Evolutionary conservation across 2,888 invertebrate species (phyloP), one percentile per base, ranked within the genome.

Genomic region (Eupithecia subfuscata): DNA sequence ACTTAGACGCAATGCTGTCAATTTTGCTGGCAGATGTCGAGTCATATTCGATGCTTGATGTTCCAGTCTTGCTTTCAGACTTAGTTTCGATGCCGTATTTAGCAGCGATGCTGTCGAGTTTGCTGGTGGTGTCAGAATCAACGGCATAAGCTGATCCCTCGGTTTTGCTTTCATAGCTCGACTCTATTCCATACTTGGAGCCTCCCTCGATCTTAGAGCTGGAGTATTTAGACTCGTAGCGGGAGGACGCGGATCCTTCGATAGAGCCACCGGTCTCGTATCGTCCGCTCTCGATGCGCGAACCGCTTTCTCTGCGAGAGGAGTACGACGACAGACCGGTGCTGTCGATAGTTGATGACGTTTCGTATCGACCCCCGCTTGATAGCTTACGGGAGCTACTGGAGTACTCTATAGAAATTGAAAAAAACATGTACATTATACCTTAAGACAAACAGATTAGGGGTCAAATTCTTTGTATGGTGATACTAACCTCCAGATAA

Each of bases 401-500:
- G 88, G 93, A 91, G 85, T 93, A 94, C 84, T 95, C 89, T 92
- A 82, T 60, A 82, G 85, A 78, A 69, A 71, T 60, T 72, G 40
- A 71, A 37, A 69, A 60, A n/a, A 37, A 30, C 30, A 67, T 37
- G 25, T 0, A 34, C 1, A 64, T 34, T 34, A 64, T 30, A 68
- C 14, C 6, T 14, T 6, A 68, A 14, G 1, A 22, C 1, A 22
- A 43, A 68, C 4, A 12, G 40, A 68, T 43, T 6, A 22, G 5
- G 2, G 8, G 11, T 8, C 6, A 43, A 43, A 45, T n/a, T 25
- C 48, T n/a, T 7, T 68, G 6, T 8, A 22, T 16, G 40, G 25
- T 16, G 43, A 30, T 48, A 37, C 48, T 88, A 89, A 96, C 96
- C 96, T 95, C 96, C 96, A 86, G 96, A 95, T 70, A 95, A 94